Base-by-base conservation (phyloP, 1,140 invertebrate species). In the Philotrypesis tridentata region DNA sequence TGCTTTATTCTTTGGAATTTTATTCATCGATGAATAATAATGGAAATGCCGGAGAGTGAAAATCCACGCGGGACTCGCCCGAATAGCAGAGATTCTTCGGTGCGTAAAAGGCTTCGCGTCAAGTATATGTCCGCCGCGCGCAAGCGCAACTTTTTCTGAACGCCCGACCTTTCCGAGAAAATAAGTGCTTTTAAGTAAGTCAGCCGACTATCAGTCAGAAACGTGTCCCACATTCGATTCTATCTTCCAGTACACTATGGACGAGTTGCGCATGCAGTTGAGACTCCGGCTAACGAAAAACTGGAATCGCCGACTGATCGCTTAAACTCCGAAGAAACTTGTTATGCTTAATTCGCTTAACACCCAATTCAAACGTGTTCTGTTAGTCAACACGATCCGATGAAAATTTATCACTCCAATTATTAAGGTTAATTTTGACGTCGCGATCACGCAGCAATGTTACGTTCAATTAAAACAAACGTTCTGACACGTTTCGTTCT, bases 151-250 rank as follows among this genome's bases (percentile, higher is more conserved):
- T 68, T 81, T 81, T 75, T 68, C 48, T 55, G 21, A 60, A 73
- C 31, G 8, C 9, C 29, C 23, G 8, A 14, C 27, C 72, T 60
- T 81, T 60, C 60, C 60, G 8, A 33, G 33, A 75, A 73, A 72
- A 72, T 70, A 27, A 76, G 63, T 60, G 70, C 21, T 40, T 17
- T 17, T 21, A 82, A 72, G 65, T 70, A 75, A 33, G 27, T 40
- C 43, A 12, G 60, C 21, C 23, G 29, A 11, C 74, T 65, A 82
- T 82, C 75, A 73, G 14, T 73, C 48, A 31, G 75, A 48, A n/a
- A 84, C 79, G 75, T 84, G 83, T 73, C 79, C 83, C 71, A 84
- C 79, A 82, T 84, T 79, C 63, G 48, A 77, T 78, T 21, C 33
- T 67, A 74, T 84, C 74, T 33, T 82, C 61, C 68, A 48, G 43